These are phyloP conservation scores for Cerastis leucographa DNA, from an alignment of 2,888 invertebrate species.

Conservation along the genomic window DNA sequence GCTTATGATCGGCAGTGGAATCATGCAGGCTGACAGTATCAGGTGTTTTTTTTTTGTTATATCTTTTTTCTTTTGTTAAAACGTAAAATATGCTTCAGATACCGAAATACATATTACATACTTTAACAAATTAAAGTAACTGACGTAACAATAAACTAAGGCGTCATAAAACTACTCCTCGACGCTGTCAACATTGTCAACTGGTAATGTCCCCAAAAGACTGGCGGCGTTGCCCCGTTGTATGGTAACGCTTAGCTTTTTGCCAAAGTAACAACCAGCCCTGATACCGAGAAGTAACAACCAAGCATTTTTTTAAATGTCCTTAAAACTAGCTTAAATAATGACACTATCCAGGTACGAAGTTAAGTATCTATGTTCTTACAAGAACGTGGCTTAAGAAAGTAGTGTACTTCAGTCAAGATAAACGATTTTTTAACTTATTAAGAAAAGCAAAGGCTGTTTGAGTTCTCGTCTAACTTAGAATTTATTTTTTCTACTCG, in stretches of 20 bases:
- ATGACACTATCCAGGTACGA: background rate
- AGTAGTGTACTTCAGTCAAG: slow-evolving; percentile 19
- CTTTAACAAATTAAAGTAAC: background rate
- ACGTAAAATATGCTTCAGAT: background rate
- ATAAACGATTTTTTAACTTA: slow-evolving; percentile 45
- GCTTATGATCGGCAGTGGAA: background rate
- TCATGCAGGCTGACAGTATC: background rate
- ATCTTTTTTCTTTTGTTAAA: background rate
- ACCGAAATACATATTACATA: background rate
- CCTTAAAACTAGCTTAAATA: background rate
- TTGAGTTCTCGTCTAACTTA: slow-evolving; percentile 47
- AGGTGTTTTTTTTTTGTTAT: background rate
- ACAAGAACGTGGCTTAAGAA: slow-evolving; percentile 21
- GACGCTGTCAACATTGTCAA: too few relatives aligned
- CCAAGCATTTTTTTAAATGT: background rate
- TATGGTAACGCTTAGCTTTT: background rate
- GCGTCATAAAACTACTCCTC: background rate
- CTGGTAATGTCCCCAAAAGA: too few relatives aligned
- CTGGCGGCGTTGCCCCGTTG: too few relatives aligned
- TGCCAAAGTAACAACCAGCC: background rate
- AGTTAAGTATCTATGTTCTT: background rate
- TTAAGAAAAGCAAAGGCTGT: slow-evolving; percentile 48
- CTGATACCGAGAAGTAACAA: background rate
- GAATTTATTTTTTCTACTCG: slow-evolving; percentile 45
- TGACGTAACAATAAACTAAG: too few relatives aligned